Conservation (phyloP, 64 coral and sea anemone species). For the Actinia tenebrosa region DNA sequence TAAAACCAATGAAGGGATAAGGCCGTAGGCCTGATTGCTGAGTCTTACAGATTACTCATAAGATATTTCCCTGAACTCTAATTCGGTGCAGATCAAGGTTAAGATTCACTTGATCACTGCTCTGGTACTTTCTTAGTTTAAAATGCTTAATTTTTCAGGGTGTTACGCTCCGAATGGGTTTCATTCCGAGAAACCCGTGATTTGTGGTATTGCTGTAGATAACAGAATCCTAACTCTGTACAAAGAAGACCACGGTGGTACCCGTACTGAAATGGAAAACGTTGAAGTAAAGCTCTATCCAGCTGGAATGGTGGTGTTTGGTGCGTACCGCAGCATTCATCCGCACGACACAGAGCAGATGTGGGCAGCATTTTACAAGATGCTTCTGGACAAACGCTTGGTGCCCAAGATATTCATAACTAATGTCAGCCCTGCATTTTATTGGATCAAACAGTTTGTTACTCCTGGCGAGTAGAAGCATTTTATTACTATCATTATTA, state of each 20-base stretch:
- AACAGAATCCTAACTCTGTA: slow-evolving; percentile 64
- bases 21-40: no score
- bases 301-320: slow-evolving; percentile 54
- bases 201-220: slow-evolving; percentile 53
- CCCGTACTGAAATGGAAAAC: slow-evolving; percentile 50
- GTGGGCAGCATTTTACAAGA: slow-evolving; percentile 76
- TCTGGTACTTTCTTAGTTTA: neutral
- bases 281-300: slow-evolving; percentile 57
- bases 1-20: no score
- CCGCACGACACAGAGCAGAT: slow-evolving; percentile 68
- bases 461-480: slow-evolving; percentile 28
- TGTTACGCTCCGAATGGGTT: slow-evolving; percentile 72
- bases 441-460: slow-evolving; percentile 61
- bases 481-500: neutral
- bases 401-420: slow-evolving; percentile 55
- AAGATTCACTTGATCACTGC: no score
- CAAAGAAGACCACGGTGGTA: slow-evolving; percentile 28
- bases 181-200: slow-evolving; percentile 68
- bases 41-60: no score
- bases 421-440: slow-evolving; percentile 66
- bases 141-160: neutral
- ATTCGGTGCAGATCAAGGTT: no score
- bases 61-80: no score
- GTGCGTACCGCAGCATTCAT: slow-evolving; percentile 28
- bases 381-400: slow-evolving; percentile 35